Evolutionary conservation across 2,888 invertebrate genomes (phyloP), one percentile per base, ranked within the genome.

Genomic region (Orthosia cruda): DNA sequence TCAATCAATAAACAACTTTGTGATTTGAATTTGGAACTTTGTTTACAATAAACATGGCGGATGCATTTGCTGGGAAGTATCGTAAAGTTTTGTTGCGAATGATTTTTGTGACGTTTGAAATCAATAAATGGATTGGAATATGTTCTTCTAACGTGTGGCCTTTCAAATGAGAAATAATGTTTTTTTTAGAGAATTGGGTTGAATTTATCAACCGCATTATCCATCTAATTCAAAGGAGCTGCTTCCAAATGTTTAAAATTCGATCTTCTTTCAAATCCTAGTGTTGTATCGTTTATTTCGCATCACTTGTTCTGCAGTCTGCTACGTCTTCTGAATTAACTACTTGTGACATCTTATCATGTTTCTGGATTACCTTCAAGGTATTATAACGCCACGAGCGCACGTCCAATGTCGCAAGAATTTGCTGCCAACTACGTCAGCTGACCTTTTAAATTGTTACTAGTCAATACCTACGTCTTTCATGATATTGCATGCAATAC

Each of bases 351-450:
- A 47, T 49, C 18, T n/a, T 54, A 47, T 78, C 23, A 16, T 32
- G 12, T 54, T 26, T 58, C 57, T 67, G 75, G 52, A 68, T 49
- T 15, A 26, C 55, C 50, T 66, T 77, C 66, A 73, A 82, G 65
- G 50, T 58, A 72, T 73, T 67, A 49, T 65, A 74, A 54, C 62
- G 65, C 54, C 54, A 26, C 23, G 2, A 18, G 18, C 12, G 54
- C 40, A 61, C 70, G 61, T 73, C 52, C 77, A 74, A 71, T 73
- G 74, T 70, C 69, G 66, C 70, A 79, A 72, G 59, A 23, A 70
- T 84, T 75, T 62, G 47, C 58, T 88, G 90, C 89, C 90, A 89
- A 91, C 50, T 90, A 85, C 90, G 88, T 87, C 84, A 83, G 26
- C 11, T 40, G 50, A 12, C 32, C 15, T 55, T 32, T 54, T 26